Evolutionary conservation across 2,888 invertebrate species (phyloP), one percentile per base, ranked within the genome.

Genomic region (Drosophila monieri): DNA sequence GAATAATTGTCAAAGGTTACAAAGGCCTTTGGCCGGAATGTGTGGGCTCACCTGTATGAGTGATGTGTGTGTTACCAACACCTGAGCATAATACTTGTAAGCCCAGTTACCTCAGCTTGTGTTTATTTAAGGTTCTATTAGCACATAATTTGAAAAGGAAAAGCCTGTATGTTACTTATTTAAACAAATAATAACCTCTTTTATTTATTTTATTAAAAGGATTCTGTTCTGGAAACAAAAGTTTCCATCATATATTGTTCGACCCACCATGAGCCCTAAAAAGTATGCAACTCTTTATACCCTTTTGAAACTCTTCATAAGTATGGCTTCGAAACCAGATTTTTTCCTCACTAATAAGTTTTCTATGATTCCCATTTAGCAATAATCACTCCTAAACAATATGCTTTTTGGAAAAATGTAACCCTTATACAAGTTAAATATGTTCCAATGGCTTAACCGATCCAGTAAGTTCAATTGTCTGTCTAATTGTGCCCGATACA

Each of bases 1-100:
- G 44, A 52, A 48, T 77, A 85, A 81, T 81, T 77, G 65, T 83
- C 76, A 83, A 77, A 80, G 76, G 48, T 41, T 43, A 65, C 71
- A 74, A 43, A 41, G 47, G 41, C 15, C 35, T 56, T 55, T 66
- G 43, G 55, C 56, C 49, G 12, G 47, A 39, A 54, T 47, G 41
- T 41, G 27, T 56, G 62, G 37, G 10, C 30, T 41, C 21, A n/a
- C 23, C 23, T 65, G 52, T 66, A 18, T 30, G 18, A 54, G 44
- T 18, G 21, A 43, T 55, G 48, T 66, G 47, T 9, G 46, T 62
- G 57, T 21, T 59, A 21, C 23, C 71, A 60, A 80, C 80, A 84
- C 80, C 84, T 84, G 25, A 23, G 23, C 61, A 80, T 74, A 80
- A 83, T 84, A 53, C 67, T 18, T 37, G 43, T 14, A 14, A 44